These are phyloP conservation scores for Cephus spinipes DNA, from an alignment of 2,888 invertebrate species.

Conservation along the genomic window DNA sequence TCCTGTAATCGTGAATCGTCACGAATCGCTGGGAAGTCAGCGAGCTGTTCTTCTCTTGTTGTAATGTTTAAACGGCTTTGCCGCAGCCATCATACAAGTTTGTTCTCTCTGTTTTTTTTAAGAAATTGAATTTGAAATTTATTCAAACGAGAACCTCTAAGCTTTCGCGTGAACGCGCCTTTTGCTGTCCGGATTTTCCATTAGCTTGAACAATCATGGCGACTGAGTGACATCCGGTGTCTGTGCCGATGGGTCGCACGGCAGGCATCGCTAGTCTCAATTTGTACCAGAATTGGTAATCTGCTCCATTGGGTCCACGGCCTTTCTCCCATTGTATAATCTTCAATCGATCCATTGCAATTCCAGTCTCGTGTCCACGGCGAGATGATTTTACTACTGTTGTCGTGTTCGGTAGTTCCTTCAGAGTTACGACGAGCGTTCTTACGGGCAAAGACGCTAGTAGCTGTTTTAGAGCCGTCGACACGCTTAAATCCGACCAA, in stretches of 20 bases:
- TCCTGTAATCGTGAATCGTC: too few species aligned
- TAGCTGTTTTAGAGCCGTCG: conserved; percentile 67
- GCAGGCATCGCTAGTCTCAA: conserved; percentile 75
- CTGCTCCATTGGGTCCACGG: conserved; percentile 59
- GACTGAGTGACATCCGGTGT: conserved; percentile 53
- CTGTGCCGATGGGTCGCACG: conserved; percentile 41
- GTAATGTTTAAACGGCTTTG: too few species aligned
- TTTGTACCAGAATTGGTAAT: conserved; percentile 75
- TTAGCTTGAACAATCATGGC: conserved; percentile 62
- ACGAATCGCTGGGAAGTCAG: too few species aligned
- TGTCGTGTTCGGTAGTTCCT: conserved; percentile 62
- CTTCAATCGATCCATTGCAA: conserved; percentile 40
- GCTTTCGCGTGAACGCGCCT: conserved; percentile 61
- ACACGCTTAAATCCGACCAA: conserved; percentile 67
- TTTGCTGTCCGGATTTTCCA: conserved; percentile 51
- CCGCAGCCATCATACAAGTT: too few species aligned
- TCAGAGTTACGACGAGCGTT: conserved; percentile 64
- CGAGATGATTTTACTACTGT: conserved; percentile 67
- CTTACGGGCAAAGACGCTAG: conserved; percentile 60
- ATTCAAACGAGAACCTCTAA: conserved; percentile 63
- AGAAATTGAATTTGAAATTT: too few species aligned
- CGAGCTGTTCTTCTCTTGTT: too few species aligned
- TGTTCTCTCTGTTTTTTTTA: too few species aligned
- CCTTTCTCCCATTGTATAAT: conserved; percentile 54
- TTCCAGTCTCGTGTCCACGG: conserved; percentile 64